phyloP scores from a whole-genome alignment of 2,888 invertebrate genomes.

The Cheiracanthium punctorium region DNA sequence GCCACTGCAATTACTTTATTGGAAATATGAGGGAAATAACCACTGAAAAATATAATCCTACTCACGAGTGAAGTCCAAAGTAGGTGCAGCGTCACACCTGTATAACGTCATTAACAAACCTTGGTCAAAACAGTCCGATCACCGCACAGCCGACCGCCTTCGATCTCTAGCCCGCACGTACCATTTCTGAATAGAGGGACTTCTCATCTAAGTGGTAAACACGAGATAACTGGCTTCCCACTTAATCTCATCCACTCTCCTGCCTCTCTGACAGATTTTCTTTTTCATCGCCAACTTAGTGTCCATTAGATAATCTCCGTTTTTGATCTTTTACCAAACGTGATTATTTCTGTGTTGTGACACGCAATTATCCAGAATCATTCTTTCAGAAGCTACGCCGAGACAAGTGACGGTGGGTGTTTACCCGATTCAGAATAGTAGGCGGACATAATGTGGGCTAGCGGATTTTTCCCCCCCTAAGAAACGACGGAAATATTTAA shows the following conservation, averaged over 20 bases:
- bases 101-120: not conserved
- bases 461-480: too few relatives aligned
- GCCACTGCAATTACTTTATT: too few relatives aligned
- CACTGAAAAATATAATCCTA: too few relatives aligned
- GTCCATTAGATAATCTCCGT: not conserved
- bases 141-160: not conserved
- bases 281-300: not conserved
- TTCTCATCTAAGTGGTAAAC: slow-evolving; percentile 61
- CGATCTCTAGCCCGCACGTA: slow-evolving; percentile 4
- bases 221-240: slow-evolving; percentile 63
- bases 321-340: not conserved
- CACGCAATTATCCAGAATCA: not conserved
- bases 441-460: too few relatives aligned
- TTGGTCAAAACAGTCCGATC: not conserved
- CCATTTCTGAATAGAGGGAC: slow-evolving; percentile 56
- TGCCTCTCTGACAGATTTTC: not conserved
- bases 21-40: too few relatives aligned
- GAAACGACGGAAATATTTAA: too few relatives aligned
- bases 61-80: too few relatives aligned
- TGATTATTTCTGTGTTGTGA: not conserved
- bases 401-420: too few relatives aligned
- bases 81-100: too few relatives aligned
- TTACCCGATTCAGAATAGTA: too few relatives aligned
- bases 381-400: not conserved
- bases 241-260: slow-evolving; percentile 30